Percentiles rank a stretch among this genome's conserved stretches.
These are phyloP conservation scores for Meda fulgida DNA, from an alignment of 2,797 vertebrate genomes.

Conservation along the genomic window DNA sequence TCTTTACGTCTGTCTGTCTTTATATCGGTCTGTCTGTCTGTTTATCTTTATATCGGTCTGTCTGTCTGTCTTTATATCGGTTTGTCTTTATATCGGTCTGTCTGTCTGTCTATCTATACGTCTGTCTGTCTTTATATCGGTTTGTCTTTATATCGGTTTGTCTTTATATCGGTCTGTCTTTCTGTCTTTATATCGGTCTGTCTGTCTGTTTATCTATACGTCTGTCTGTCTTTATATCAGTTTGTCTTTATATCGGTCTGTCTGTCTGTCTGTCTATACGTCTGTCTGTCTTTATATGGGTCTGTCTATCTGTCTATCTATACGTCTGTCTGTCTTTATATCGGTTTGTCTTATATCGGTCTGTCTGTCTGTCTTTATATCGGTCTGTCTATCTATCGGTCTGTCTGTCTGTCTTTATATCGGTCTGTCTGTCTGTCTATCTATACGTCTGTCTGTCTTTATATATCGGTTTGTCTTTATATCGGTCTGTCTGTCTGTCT, in stretches of 20 bases:
- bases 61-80: too few species aligned
- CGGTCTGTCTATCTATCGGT: not conserved
- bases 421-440: not conserved
- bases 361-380: not conserved
- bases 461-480: not conserved
- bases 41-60: too few species aligned
- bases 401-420: not conserved
- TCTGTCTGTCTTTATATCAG: accelerated
- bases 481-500: not conserved
- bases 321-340: not conserved
- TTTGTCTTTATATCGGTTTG: too few species aligned
- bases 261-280: too few species aligned
- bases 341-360: not conserved
- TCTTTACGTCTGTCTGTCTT: not conserved
- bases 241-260: too few species aligned
- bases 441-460: not conserved
- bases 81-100: too few species aligned
- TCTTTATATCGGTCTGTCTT: not conserved
- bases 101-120: not conserved
- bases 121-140: not conserved
- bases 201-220: not conserved
- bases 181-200: not conserved
- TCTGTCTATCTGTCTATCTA: not conserved
- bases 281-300: too few species aligned
- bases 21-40: not conserved